Conservation (phyloP, 2,113 vertebrate genomes). For the Patagioenas fasciata region DNA sequence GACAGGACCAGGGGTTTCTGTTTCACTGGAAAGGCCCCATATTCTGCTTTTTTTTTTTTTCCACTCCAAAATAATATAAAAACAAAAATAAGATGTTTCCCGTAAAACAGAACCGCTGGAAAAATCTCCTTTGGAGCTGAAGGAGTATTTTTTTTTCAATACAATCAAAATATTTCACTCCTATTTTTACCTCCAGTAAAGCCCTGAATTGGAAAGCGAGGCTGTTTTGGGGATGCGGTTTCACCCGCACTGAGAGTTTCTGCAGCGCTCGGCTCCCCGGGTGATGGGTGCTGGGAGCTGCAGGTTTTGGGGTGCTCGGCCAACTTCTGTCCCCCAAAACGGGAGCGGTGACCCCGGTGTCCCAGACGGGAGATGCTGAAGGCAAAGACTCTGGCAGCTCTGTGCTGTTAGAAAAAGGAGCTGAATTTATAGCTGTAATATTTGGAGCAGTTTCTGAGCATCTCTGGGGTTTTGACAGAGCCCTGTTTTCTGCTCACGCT, state of each 20-base stretch:
- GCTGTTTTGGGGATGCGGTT: not conserved
- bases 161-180: not conserved
- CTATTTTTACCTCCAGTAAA: not conserved
- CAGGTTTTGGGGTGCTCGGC: rapidly evolving
- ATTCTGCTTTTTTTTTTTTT: not conserved
- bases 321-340: not conserved
- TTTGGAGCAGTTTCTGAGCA: not conserved
- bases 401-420: not conserved
- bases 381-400: not conserved
- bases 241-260: not conserved
- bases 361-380: not conserved
- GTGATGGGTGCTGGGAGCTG: rapidly evolving
- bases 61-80: not conserved
- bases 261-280: not conserved
- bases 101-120: not conserved
- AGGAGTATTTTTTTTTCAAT: not conserved
- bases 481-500: not conserved
- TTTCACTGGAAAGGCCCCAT: not conserved
- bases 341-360: rapidly evolving
- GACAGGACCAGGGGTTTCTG: not conserved
- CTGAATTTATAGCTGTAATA: constrained; percentile 28
- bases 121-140: not conserved
- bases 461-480: not conserved
- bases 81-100: not conserved
- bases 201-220: not conserved